These are phyloP conservation scores for Mythimna pallens DNA, from an alignment of 2,888 invertebrate species.

Conservation along the genomic window DNA sequence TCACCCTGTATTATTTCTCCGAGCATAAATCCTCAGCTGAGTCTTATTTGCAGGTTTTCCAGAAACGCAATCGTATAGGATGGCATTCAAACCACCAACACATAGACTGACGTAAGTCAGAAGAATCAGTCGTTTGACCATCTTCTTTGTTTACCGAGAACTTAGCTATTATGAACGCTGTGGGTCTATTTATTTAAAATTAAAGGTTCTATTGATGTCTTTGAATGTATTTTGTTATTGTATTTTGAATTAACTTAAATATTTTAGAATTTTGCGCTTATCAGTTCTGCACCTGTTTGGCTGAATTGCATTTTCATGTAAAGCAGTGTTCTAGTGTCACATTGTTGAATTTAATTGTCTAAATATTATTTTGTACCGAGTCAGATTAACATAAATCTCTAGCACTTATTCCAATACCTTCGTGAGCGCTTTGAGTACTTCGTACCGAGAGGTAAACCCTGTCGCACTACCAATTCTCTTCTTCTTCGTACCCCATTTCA, in stretches of 20 bases:
- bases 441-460: too few relatives aligned
- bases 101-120: constrained; percentile 17
- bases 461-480: too few relatives aligned
- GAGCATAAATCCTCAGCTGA: constrained; percentile 15
- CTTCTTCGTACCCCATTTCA: too few relatives aligned
- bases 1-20: constrained; percentile 31
- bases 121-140: constrained; percentile 4
- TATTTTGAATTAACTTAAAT: neutral
- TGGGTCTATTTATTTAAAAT: neutral
- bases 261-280: neutral
- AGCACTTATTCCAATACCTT: too few relatives aligned
- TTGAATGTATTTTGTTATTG: neutral
- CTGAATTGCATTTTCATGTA: neutral
- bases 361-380: neutral
- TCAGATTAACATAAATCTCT: neutral
- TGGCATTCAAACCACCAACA: constrained; percentile 5
- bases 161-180: neutral
- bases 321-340: neutral
- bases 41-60: constrained; percentile 15
- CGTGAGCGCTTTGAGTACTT: too few relatives aligned
- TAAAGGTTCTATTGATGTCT: neutral
- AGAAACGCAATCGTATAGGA: constrained; percentile 25
- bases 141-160: neutral
- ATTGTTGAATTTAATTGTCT: neutral
- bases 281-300: neutral